These are phyloP conservation scores for Ostrea denselamellosa DNA, from an alignment of 1,140 invertebrate species.

Conservation along the genomic window DNA sequence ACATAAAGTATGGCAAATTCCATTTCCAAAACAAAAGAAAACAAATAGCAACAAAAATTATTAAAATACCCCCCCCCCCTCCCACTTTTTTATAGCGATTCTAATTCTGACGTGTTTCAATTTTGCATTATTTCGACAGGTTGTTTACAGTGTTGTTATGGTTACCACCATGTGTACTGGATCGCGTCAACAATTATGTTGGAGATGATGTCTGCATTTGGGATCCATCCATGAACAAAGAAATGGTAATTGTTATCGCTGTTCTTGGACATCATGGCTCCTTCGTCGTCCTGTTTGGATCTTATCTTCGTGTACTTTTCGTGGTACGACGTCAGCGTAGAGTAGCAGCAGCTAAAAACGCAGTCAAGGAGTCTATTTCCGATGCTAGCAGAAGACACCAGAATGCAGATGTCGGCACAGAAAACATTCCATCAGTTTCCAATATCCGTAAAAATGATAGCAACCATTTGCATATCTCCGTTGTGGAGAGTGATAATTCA, in stretches of 20 bases:
- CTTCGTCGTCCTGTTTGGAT: slow-evolving; percentile 71
- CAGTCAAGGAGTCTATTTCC: background rate
- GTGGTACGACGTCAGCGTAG: slow-evolving; percentile 59
- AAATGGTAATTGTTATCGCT: slow-evolving; percentile 77
- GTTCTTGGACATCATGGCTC: slow-evolving; percentile 77
- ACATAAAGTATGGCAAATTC: too few species aligned
- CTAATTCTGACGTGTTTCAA: too few species aligned
- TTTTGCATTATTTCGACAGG: slow-evolving; percentile 58
- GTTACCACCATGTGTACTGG: slow-evolving; percentile 75
- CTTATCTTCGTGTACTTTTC: slow-evolving; percentile 72
- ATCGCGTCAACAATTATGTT: slow-evolving; percentile 68
- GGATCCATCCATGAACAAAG: slow-evolving; percentile 75
- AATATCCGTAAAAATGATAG: background rate
- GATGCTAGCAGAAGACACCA: background rate
- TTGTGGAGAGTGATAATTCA: background rate
- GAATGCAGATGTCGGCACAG: background rate
- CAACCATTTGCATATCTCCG: background rate
- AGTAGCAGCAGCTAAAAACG: background rate
- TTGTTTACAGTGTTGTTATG: slow-evolving; percentile 71
- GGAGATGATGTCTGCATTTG: slow-evolving; percentile 70
- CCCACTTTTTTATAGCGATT: too few species aligned
- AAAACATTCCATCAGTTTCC: background rate
- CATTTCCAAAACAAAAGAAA: too few species aligned
- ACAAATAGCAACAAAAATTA: too few species aligned
- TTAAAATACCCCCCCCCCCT: too few species aligned